A percentile compares a stretch with the other conserved stretches of the same genome.
Conservation (phyloP, 2,113 vertebrate species). For the Alligator sinensis region DNA sequence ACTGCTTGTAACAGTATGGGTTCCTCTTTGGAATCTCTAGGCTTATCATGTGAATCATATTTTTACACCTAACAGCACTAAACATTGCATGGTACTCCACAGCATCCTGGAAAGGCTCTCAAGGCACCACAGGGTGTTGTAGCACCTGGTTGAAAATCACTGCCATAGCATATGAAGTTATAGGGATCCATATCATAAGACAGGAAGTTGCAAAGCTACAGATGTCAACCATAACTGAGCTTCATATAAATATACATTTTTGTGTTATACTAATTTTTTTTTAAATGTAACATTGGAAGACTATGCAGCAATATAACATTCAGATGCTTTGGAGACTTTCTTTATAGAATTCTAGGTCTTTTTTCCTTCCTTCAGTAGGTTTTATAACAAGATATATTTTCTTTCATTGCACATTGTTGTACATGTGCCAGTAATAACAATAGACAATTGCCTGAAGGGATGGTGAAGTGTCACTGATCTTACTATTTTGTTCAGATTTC, state of each 20-base stretch:
- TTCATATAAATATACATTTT: background rate
- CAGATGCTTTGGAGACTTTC: background rate
- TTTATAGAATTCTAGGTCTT: background rate
- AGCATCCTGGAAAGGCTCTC: too few species aligned
- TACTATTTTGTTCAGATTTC: background rate
- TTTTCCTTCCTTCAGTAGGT: background rate
- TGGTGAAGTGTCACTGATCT: background rate
- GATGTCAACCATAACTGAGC: background rate
- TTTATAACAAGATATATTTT: conserved; percentile 41
- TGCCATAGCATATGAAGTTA: background rate
- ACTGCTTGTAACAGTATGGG: too few species aligned
- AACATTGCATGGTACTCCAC: too few species aligned
- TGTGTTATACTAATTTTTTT: background rate
- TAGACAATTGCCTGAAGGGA: background rate
- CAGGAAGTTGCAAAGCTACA: background rate
- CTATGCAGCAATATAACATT: background rate
- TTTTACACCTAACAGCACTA: too few species aligned
- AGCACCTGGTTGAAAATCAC: too few species aligned
- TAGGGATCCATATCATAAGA: background rate
- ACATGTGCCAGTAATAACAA: conserved; percentile 2
- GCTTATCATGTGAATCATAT: too few species aligned
- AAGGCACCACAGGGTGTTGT: too few species aligned
- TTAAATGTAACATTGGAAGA: background rate
- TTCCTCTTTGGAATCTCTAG: too few species aligned
- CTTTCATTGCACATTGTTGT: background rate